Evolutionary conservation across 2,888 invertebrate species (phyloP), one percentile per base, ranked within the genome.

Genomic region (Pherbina coryleti): DNA sequence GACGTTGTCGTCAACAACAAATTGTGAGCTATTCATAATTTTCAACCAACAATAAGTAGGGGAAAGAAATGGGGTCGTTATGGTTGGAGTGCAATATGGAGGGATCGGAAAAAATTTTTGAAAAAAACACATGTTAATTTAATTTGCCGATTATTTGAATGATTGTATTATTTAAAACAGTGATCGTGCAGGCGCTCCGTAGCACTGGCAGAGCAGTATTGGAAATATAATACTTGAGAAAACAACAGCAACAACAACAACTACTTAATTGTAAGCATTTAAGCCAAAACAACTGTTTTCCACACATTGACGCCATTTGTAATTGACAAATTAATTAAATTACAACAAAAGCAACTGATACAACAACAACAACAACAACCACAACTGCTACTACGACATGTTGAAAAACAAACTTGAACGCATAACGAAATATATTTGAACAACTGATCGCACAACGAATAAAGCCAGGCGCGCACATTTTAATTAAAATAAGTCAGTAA

Each of bases 321-420:
- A 72, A 57, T 72, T 60, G 60, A 72, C 31, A 72, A 72, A 60
- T 72, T 72, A 72, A 57, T 57, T 66, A 72, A 72, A 60, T 34
- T 11, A 17, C 37, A 72, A 60, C 37, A 60, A n/a, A 73, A 34
- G 28, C 62, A 62, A 57, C 44, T 60, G n/a, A 25, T 17, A 31
- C 37, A 11, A 53, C 8, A 11, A 69, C 25, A 14, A n/a, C n/a
- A n/a, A 17, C 37, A 72, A 60, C 37, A 60, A n/a, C 62, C 19
- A 51, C 62, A 62, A 57, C 44, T 60, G n/a, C 44, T 17, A 31
- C 37, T 19, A 53, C 8, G 8, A 69, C 25, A 14, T 8, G n/a
- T 17, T n/a, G 66, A 7, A 67, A 49, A 62, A 62, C 9, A 17
- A 62, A 25, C 28, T 19, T 62, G 9, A 31, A 64, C n/a, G 31